These are phyloP conservation scores for Danaus plexippus DNA, from an alignment of 1,140 invertebrate genomes.

Conservation along the genomic window DNA sequence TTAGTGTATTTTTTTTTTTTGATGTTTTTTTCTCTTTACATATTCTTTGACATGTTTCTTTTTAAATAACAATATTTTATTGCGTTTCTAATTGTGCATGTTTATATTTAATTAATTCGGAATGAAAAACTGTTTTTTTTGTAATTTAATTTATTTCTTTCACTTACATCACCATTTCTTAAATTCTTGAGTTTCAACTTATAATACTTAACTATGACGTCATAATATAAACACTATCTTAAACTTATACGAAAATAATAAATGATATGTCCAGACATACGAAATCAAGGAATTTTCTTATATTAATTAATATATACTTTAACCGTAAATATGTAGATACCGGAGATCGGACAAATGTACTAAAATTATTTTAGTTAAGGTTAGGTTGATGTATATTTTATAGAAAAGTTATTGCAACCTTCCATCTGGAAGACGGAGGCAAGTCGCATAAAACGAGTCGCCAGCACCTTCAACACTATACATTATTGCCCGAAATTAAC, in stretches of 20 bases:
- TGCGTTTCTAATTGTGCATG: too few relatives aligned
- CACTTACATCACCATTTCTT: constrained; percentile 62
- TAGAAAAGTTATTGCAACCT: constrained; percentile 53
- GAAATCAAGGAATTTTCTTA: constrained; percentile 57
- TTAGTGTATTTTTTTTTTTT: too few relatives aligned
- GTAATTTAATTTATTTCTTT: constrained; percentile 60
- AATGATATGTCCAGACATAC: constrained; percentile 63
- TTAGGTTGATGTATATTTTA: constrained; percentile 39
- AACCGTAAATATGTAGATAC: constrained; percentile 50
- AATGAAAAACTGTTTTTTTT: too few relatives aligned
- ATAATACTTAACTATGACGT: constrained; percentile 66
- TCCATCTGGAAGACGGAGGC: constrained; percentile 56
- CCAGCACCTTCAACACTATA: constrained; percentile 59
- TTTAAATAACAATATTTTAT: too few relatives aligned
- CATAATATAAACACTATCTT: constrained; percentile 66
- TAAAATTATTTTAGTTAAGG: constrained; percentile 41
- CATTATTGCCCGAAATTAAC: constrained; percentile 49
- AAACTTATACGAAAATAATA: constrained; percentile 33
- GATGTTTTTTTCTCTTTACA: too few relatives aligned
- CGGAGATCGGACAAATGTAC: constrained; percentile 56
- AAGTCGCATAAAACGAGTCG: constrained; percentile 60
- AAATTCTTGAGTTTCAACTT: constrained; percentile 66
- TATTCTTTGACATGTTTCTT: too few relatives aligned
- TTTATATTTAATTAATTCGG: too few relatives aligned
- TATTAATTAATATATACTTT: constrained; percentile 51